phyloP scores from a whole-genome alignment of 2,888 invertebrate species.

The Drosophila percnosoma region DNA sequence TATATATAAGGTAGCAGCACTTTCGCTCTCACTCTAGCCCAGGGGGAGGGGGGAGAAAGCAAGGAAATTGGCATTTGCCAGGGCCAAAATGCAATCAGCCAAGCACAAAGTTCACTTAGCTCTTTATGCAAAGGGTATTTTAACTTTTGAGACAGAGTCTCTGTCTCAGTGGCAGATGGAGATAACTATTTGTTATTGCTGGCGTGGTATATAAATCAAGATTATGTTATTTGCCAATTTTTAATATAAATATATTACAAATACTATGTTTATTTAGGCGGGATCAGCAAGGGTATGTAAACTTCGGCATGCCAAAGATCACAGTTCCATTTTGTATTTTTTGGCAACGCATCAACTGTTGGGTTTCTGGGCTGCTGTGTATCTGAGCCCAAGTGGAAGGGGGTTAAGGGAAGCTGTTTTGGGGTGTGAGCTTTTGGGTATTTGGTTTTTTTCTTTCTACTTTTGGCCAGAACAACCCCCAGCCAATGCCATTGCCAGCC shows the following conservation, averaged over 20 bases:
- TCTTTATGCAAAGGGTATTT: slow-evolving; percentile 12
- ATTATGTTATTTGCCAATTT: neutral
- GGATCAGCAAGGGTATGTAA: neutral
- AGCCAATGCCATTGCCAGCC: slow-evolving; percentile 83
- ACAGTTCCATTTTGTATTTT: slow-evolving; percentile 27
- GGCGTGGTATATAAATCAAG: neutral
- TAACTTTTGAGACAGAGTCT: neutral
- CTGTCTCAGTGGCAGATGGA: neutral
- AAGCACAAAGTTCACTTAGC: slow-evolving; percentile 73
- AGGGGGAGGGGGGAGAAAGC: neutral
- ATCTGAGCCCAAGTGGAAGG: slow-evolving; percentile 3
- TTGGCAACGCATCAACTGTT: slow-evolving; percentile 73
- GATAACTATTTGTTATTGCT: neutral
- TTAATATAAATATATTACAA: neutral
- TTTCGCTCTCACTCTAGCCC: slow-evolving; percentile 60
- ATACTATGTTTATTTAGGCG: neutral
- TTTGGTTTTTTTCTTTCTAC: slow-evolving; percentile 11
- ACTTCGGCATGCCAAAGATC: neutral
- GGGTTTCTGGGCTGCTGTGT: slow-evolving; percentile 31
- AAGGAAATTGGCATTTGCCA: slow-evolving; percentile 33
- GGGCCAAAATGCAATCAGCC: slow-evolving; percentile 67
- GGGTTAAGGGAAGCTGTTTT: slow-evolving; percentile 1
- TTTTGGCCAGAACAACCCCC: slow-evolving; percentile 65
- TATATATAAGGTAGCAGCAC: slow-evolving; percentile 29
- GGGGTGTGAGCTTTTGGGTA: slow-evolving; percentile 41